These are phyloP conservation scores for Cynopterus brachyotis DNA, from an alignment of 2,113 vertebrate species.

Conservation along the genomic window DNA sequence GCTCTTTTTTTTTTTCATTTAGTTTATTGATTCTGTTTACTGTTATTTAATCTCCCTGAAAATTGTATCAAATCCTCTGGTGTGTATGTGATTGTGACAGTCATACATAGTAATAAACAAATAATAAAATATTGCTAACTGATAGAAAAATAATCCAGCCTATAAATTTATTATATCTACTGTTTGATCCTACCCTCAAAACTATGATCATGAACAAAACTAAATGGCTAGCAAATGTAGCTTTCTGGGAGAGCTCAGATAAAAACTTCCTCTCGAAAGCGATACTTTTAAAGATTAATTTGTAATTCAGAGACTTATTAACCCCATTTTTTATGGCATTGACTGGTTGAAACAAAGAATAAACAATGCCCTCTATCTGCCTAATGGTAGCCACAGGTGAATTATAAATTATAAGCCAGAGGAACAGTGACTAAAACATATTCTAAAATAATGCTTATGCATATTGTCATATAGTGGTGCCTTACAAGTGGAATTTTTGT, in stretches of 20 bases:
- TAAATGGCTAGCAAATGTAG: background rate
- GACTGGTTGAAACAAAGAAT: conserved; percentile 6
- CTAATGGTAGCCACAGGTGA: background rate
- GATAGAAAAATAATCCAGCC: background rate
- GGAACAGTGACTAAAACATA: background rate
- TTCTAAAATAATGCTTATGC: background rate
- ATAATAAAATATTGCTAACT: background rate
- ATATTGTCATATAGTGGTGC: background rate
- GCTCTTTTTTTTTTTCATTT: background rate
- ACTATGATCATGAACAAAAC: background rate
- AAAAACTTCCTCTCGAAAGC: background rate
- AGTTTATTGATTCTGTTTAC: background rate
- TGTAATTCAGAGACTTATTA: conserved; percentile 24
- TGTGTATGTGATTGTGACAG: background rate
- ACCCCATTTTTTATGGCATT: background rate
- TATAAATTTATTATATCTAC: background rate
- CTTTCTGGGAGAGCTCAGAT: background rate
- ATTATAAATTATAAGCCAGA: conserved; percentile 10
- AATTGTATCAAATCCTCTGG: background rate
- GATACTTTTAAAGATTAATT: background rate
- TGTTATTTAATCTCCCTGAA: background rate
- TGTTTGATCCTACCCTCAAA: background rate
- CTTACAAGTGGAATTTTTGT: background rate
- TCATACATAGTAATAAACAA: background rate
- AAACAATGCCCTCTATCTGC: background rate